phyloP scores from a whole-genome alignment of 2,888 invertebrate species.

The Chloromyia formosa region DNA sequence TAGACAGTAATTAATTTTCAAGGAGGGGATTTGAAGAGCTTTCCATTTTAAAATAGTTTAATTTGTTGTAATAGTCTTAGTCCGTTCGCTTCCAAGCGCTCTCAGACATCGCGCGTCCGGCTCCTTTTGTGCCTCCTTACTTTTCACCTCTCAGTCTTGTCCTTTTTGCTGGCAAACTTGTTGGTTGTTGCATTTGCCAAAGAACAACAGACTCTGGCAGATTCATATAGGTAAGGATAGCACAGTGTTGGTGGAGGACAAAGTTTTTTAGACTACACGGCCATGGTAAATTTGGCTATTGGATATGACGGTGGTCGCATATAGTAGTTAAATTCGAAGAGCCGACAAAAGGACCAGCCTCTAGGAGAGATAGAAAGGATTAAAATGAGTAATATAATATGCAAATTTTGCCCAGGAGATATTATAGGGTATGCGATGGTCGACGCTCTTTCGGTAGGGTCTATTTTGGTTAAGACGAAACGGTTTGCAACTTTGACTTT shows the following conservation, averaged over 20 bases:
- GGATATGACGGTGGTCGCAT: neutral
- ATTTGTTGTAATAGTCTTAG: conserved; percentile 21
- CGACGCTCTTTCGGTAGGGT: too few relatives aligned
- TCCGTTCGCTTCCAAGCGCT: neutral
- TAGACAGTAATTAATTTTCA: conserved; percentile 32
- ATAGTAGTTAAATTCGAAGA: neutral
- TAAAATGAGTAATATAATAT: conserved; percentile 2
- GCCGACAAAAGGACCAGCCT: neutral
- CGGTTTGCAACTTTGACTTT: too few relatives aligned
- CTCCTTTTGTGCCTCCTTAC: neutral
- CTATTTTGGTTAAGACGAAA: too few relatives aligned
- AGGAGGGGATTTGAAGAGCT: conserved; percentile 5
- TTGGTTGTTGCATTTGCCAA: neutral
- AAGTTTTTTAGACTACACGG: neutral
- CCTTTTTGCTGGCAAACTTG: neutral
- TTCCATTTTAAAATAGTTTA: conserved; percentile 22
- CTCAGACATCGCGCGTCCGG: too few relatives aligned
- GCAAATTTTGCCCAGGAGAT: neutral
- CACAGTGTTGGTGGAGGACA: too few relatives aligned
- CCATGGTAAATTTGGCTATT: neutral
- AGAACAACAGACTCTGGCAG: neutral
- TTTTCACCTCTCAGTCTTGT: neutral
- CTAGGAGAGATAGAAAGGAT: neutral
- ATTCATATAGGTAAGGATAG: too few relatives aligned
- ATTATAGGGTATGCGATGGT: too few relatives aligned